Evolutionary conservation across 2,888 invertebrate species (phyloP).

Genomic region (Pogonocherus hispidulus): DNA sequence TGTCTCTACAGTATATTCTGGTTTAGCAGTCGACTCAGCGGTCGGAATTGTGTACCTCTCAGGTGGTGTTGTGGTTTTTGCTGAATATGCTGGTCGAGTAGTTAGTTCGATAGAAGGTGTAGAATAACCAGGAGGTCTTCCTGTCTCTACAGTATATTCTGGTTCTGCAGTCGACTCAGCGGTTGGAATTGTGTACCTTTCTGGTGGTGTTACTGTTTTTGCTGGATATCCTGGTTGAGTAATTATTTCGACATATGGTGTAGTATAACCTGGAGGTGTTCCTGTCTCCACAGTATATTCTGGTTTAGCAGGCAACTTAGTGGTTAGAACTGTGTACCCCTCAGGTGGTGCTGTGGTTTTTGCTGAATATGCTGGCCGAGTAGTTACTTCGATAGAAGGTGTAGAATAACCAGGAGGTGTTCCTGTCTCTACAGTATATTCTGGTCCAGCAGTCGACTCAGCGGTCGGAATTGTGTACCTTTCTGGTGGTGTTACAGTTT

Average conservation of each 20-base stretch:
- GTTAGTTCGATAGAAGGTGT: not conserved
- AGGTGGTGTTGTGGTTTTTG: not conserved
- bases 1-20: too few species aligned
- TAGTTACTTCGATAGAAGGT: not conserved
- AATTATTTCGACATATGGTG: not conserved
- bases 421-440: too few species aligned
- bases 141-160: not conserved
- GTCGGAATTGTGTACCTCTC: not conserved
- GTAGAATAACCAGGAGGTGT: not conserved
- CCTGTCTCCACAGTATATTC: not conserved
- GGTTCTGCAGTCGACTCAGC: not conserved
- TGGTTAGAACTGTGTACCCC: too few species aligned
- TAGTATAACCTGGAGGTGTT: constrained; percentile 2
- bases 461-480: too few species aligned
- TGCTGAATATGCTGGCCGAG: not conserved
- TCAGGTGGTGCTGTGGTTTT: not conserved
- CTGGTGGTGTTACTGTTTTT: not conserved
- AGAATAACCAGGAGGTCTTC: not conserved
- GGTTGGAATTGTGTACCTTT: not conserved
- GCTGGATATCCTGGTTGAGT: not conserved
- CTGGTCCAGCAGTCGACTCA: too few species aligned
- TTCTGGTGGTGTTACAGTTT: too few species aligned
- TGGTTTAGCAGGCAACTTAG: not conserved
- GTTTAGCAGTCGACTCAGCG: too few species aligned
- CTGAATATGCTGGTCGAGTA: too few species aligned